Percentiles rank a stretch among this genome's conserved stretches.
phyloP scores from a whole-genome alignment of 2,113 vertebrate genomes.

The Bostrychus sinensis region DNA sequence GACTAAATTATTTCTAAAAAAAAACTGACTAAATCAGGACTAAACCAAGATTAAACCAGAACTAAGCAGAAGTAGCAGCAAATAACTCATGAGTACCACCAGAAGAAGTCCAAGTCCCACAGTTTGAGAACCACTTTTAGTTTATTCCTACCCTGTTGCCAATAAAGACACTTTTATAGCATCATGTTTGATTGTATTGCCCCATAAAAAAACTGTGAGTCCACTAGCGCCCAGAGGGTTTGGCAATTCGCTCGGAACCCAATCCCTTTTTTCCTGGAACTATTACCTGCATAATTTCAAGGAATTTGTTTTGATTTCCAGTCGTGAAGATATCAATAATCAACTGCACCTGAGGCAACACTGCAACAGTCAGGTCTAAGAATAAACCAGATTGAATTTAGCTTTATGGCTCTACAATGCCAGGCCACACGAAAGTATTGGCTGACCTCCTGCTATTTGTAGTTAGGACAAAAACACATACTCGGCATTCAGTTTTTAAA shows the following conservation, averaged over 20 bases:
- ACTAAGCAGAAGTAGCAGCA: too few relatives aligned
- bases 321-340: neutral
- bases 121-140: neutral
- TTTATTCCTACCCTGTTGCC: too few relatives aligned
- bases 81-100: too few relatives aligned
- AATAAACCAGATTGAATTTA: conserved; percentile 3
- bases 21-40: neutral
- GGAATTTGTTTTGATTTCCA: neutral
- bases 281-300: neutral
- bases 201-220: neutral
- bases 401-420: conserved; percentile 10
- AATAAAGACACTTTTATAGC: neutral
- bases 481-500: neutral
- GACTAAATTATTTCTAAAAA: neutral
- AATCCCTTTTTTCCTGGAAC: neutral
- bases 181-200: neutral
- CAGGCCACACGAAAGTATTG: neutral
- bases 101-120: neutral
- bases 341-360: conserved; percentile 7
- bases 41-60: too few relatives aligned
- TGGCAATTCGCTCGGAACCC: neutral
- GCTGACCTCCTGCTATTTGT: neutral
- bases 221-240: neutral
- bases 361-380: neutral
- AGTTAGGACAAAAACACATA: neutral